Base-by-base conservation (phyloP, 1,140 invertebrate genomes). In the Atta colombica region DNA sequence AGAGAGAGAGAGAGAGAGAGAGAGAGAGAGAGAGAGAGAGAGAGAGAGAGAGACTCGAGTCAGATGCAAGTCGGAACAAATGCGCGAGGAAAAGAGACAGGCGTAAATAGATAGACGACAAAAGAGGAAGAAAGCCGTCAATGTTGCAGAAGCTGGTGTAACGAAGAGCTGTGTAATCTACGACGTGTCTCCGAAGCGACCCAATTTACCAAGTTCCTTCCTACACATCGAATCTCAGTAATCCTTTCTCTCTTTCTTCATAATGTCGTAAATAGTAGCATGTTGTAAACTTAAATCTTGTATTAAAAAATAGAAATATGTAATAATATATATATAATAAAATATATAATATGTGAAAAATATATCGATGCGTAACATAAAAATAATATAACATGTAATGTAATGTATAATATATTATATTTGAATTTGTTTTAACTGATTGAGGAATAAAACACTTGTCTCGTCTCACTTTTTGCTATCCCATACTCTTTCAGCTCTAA, bases 141-240 rank as follows among this genome's bases (percentile, higher is more conserved):
- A 49, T 72, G 82, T 35, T 61, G 80, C 68, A 74, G 77, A 31
- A 74, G 39, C 55, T n/a, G 69, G 31, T 84, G 69, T 82, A 74
- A 89, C 89, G 53, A 69, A 85, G 84, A 87, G 65, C 91, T 87
- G 92, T 90, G 89, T 90, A 93, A 93, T 93, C 91, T 87, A 91
- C 91, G 91, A 93, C 90, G 91, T 88, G 88, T 88, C 88, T 85
- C 60, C 61, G 80, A 89, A 89, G 53, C 91, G 93, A 93, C 92
- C 92, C 87, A 93, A 93, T 92, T 93, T 88, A 68, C 87, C 25
- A 80, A 88, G 65, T 86, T 90, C 31, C 89, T 91, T 90, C 89
- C 89, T 91, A 90, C 89, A 84, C 89, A 77, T 85, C 53, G 65
- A 77, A 49, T 69, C 66, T 21, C 51, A 55, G 69, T 51, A 66